Conservation (phyloP, 2,797 vertebrate species). For the Acrossocheilus wenchowensis region DNA sequence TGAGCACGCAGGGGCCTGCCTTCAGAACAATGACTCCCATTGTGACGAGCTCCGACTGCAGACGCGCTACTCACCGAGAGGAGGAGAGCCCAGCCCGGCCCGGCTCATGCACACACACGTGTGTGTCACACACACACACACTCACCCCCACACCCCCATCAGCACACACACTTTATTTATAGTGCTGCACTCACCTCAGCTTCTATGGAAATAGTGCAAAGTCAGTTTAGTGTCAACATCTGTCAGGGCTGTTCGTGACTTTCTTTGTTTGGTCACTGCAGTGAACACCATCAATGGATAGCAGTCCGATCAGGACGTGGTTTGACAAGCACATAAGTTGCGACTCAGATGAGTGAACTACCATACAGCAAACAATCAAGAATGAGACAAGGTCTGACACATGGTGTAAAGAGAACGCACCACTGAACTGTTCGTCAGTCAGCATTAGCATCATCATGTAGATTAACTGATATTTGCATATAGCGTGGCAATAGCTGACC, state of each 20-base stretch:
- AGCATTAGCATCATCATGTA: background rate
- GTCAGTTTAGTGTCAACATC: background rate
- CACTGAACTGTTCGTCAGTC: too few relatives aligned
- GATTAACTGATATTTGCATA: background rate
- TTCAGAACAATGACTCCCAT: conserved; percentile 87
- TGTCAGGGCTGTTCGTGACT: background rate
- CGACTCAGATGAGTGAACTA: background rate
- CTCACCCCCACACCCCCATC: background rate
- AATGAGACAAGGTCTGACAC: background rate
- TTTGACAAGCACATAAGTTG: background rate
- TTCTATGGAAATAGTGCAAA: conserved; percentile 20
- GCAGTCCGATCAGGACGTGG: background rate
- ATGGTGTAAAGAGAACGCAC: too few relatives aligned
- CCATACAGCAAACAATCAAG: background rate
- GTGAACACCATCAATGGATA: background rate
- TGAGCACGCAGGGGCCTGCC: conserved; percentile 87
- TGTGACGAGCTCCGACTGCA: conserved; percentile 82
- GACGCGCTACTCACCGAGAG: conserved; percentile 68
- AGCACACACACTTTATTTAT: conserved; percentile 29
- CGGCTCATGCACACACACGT: conserved; percentile 48
- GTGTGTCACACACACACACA: background rate
- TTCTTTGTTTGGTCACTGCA: background rate
- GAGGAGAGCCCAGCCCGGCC: conserved; percentile 77
- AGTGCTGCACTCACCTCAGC: background rate
- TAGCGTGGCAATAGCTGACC: background rate